Evolutionary conservation across 2,113 vertebrate genomes (phyloP).

Genomic region (Cyanoliseus patagonus): DNA sequence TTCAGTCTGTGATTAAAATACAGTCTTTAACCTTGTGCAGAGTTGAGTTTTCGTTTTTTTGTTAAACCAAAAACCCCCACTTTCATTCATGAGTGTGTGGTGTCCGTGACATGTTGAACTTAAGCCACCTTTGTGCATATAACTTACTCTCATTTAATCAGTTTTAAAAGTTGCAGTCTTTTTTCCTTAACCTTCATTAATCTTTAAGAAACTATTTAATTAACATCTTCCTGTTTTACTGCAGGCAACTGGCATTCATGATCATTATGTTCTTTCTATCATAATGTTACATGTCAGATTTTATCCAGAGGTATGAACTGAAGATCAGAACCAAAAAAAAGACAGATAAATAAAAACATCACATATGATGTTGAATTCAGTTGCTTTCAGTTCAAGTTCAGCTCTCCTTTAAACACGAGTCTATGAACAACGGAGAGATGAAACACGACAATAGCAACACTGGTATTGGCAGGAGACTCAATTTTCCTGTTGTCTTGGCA

Average conservation of each 20-base stretch:
- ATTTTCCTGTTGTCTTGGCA: accelerated
- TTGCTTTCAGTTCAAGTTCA: neutral
- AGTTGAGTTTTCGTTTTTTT: conserved; percentile 53
- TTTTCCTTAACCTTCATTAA: neutral
- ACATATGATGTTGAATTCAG: neutral
- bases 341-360: neutral
- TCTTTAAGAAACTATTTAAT: neutral
- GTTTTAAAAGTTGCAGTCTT: neutral
- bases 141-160: neutral
- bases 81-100: neutral
- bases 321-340: neutral
- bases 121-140: neutral
- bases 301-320: neutral
- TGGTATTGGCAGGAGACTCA: neutral
- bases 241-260: neutral
- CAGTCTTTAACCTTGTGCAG: conserved; percentile 63
- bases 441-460: neutral
- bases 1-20: conserved; percentile 72
- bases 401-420: neutral
- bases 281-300: neutral
- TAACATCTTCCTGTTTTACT: neutral
- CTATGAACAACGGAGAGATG: neutral
- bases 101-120: neutral
- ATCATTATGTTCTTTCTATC: neutral
- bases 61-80: neutral